These are phyloP conservation scores for Omphaloscelis lunosa DNA, from an alignment of 2,888 invertebrate species.

Conservation along the genomic window DNA sequence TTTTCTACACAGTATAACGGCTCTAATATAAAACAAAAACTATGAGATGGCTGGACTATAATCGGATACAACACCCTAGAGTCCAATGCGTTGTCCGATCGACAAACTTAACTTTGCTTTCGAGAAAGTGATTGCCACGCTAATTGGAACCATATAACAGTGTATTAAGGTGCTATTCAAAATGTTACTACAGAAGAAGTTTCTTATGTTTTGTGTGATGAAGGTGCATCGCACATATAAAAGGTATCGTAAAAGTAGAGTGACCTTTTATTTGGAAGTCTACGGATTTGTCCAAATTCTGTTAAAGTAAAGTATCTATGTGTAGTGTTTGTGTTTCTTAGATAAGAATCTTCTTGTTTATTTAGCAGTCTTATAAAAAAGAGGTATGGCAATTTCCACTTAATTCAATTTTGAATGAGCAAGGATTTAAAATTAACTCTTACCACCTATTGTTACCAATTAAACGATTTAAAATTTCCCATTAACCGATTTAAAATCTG, in stretches of 20 bases:
- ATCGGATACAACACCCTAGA: conserved; percentile 67
- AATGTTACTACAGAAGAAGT: not conserved
- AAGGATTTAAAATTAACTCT: no score
- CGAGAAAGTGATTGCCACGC: not conserved
- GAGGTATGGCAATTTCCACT: not conserved
- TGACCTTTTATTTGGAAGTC: conserved; percentile 36
- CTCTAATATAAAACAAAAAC: conserved; percentile 72
- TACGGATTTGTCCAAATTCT: not conserved
- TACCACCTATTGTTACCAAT: no score
- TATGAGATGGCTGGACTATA: conserved; percentile 67
- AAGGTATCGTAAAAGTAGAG: conserved; percentile 67
- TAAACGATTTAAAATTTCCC: no score
- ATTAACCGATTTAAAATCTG: no score
- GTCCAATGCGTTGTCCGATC: conserved; percentile 72
- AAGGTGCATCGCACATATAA: conserved; percentile 70
- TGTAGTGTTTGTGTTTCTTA: not conserved
- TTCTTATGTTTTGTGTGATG: conserved; percentile 56
- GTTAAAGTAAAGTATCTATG: not conserved
- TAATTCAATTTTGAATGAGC: not conserved
- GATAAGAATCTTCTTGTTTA: not conserved
- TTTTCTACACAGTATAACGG: conserved; percentile 33
- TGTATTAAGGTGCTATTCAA: conserved; percentile 9
- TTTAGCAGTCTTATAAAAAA: not conserved
- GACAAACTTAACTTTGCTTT: conserved; percentile 58
- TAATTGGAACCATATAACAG: conserved; percentile 1